phyloP scores from a whole-genome alignment of 2,113 vertebrate species.

The Raja brachyura region DNA sequence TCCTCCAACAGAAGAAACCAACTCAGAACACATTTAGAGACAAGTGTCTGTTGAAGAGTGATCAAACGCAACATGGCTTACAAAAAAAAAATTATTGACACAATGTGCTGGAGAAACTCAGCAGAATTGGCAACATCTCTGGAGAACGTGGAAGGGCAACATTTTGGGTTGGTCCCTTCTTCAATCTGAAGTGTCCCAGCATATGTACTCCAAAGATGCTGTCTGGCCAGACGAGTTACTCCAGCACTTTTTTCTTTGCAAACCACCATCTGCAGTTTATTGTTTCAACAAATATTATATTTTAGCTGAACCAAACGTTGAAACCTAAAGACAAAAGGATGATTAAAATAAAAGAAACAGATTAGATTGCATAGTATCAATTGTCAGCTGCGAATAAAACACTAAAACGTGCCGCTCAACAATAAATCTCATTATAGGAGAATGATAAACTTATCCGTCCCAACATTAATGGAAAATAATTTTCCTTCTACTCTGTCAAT shows the following conservation, averaged over 20 bases:
- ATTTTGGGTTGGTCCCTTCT: too few relatives aligned
- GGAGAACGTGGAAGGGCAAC: too few relatives aligned
- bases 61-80: neutral
- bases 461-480: neutral
- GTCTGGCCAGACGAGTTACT: too few relatives aligned
- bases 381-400: neutral
- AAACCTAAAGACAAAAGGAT: too few relatives aligned
- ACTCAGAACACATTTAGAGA: neutral
- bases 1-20: neutral
- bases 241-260: too few relatives aligned
- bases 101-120: too few relatives aligned
- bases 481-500: neutral
- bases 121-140: too few relatives aligned
- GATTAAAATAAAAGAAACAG: neutral
- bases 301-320: too few relatives aligned
- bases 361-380: neutral
- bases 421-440: neutral
- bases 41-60: neutral
- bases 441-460: neutral
- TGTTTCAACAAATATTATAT: too few relatives aligned
- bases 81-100: neutral
- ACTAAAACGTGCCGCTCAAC: neutral
- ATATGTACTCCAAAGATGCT: too few relatives aligned
- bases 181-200: too few relatives aligned
- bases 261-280: too few relatives aligned